Evolutionary conservation across 2,888 invertebrate species (phyloP).

Genomic region (Eupithecia centaureata): DNA sequence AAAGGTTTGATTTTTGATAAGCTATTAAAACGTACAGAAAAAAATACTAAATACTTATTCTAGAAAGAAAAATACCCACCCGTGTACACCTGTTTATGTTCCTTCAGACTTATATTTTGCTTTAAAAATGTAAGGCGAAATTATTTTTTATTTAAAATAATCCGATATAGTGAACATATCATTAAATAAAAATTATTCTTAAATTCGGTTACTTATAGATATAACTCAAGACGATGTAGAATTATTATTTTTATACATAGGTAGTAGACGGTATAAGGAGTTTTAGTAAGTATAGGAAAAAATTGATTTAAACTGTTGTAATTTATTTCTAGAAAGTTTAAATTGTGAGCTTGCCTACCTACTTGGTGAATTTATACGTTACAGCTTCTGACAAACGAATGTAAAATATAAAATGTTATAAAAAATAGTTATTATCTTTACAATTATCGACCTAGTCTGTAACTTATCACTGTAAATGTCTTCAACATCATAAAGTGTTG

Average conservation of each 20-base stretch:
- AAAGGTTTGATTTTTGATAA: too few species aligned
- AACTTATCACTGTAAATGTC: neutral
- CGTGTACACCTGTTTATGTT: neutral
- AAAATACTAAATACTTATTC: too few species aligned
- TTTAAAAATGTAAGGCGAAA: neutral
- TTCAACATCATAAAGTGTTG: neutral
- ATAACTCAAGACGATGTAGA: neutral
- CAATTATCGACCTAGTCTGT: neutral
- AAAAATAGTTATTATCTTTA: conserved; percentile 23
- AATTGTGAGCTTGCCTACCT: conserved; percentile 35
- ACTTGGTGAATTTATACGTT: conserved; percentile 33
- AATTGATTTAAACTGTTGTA: conserved; percentile 31
- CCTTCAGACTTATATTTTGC: neutral
- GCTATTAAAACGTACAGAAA: neutral
- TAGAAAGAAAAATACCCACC: too few species aligned
- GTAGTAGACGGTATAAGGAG: conserved; percentile 24
- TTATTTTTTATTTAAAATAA: neutral
- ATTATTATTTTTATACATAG: conserved; percentile 30
- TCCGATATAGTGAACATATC: conserved; percentile 10
- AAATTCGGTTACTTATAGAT: neutral
- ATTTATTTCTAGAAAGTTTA: conserved; percentile 38
- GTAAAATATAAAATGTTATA: conserved; percentile 46
- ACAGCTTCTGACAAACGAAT: conserved; percentile 43
- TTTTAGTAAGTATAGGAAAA: conserved; percentile 25
- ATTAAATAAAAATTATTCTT: neutral